phyloP scores from a whole-genome alignment of 1,140 invertebrate species.

The Archegozetes longisetosus region DNA sequence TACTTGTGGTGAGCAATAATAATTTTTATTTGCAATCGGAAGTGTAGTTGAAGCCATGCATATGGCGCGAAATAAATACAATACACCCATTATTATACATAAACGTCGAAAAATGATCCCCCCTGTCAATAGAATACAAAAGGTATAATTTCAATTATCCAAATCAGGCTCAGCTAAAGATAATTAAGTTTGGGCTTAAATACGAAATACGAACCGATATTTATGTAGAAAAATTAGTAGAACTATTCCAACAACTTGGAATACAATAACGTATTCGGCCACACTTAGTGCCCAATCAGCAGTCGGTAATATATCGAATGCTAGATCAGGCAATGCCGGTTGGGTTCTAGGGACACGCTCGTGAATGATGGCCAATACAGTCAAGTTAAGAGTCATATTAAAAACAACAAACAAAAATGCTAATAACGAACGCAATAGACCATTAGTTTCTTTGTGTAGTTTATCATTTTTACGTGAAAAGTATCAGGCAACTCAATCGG shows the following conservation, averaged over 20 bases:
- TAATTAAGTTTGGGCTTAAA: too few species aligned
- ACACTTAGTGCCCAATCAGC: constrained; percentile 60
- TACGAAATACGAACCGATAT: constrained; percentile 49
- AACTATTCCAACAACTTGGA: constrained; percentile 51
- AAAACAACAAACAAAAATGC: constrained; percentile 32
- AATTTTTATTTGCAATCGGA: constrained; percentile 59
- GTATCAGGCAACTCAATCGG: background rate
- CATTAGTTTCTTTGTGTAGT: background rate
- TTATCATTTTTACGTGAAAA: background rate
- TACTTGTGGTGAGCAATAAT: constrained; percentile 64
- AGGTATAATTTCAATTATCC: too few species aligned
- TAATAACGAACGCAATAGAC: constrained; percentile 22
- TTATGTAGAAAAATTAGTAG: constrained; percentile 62
- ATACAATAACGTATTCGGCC: constrained; percentile 68
- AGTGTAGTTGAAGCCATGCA: constrained; percentile 79
- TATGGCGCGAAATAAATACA: constrained; percentile 69
- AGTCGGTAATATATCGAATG: constrained; percentile 53
- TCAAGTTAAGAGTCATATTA: constrained; percentile 30
- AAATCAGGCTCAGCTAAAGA: too few species aligned
- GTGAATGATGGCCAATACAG: constrained; percentile 61
- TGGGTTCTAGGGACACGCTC: constrained; percentile 60
- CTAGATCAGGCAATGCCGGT: constrained; percentile 56
- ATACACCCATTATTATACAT: constrained; percentile 59
- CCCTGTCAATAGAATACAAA: constrained; percentile 32
- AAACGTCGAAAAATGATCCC: constrained; percentile 65